These are phyloP conservation scores for Caenorhabditis becei DNA, from an alignment of 2,888 invertebrate species.

Conservation along the genomic window DNA sequence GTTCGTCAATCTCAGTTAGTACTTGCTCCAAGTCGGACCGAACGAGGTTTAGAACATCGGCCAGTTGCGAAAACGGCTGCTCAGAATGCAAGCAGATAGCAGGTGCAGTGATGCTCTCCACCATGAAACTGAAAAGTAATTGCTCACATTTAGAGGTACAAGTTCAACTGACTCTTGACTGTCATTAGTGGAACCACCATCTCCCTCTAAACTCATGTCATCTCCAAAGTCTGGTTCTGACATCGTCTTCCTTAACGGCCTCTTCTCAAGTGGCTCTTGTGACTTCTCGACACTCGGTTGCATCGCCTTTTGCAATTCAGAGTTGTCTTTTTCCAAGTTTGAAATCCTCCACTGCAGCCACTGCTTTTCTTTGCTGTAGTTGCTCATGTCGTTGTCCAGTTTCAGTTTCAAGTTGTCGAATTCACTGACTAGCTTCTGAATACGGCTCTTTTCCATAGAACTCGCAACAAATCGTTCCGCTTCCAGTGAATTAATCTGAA, in stretches of 20 bases:
- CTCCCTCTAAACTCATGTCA: slow-evolving; percentile 47
- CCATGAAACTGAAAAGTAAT: slow-evolving; percentile 38
- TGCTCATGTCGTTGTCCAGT: slow-evolving; percentile 71
- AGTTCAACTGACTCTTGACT: slow-evolving; percentile 23
- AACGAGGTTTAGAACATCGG: slow-evolving; percentile 70
- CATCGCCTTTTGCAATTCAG: slow-evolving; percentile 63
- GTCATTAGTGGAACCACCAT: slow-evolving; percentile 36
- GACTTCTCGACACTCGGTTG: slow-evolving; percentile 48
- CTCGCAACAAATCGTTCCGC: slow-evolving; percentile 67
- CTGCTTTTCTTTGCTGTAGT: slow-evolving; percentile 74
- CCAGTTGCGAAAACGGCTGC: slow-evolving; percentile 65
- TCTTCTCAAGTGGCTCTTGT: slow-evolving; percentile 22
- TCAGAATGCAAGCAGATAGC: slow-evolving; percentile 23
- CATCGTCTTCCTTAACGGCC: slow-evolving; percentile 49
- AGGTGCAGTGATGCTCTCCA: slow-evolving; percentile 40
- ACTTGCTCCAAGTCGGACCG: slow-evolving; percentile 74
- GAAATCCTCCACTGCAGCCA: slow-evolving; percentile 73
- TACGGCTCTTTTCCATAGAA: slow-evolving; percentile 68
- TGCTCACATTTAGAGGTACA: background rate
- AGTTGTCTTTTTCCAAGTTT: slow-evolving; percentile 74
- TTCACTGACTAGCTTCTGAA: slow-evolving; percentile 75
- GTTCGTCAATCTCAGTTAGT: slow-evolving; percentile 70
- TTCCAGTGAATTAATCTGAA: slow-evolving; percentile 61
- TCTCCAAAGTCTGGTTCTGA: slow-evolving; percentile 66
- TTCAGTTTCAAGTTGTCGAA: slow-evolving; percentile 77